Evolutionary conservation across 2,888 invertebrate genomes (phyloP).

Genomic region (Drosophila lutescens): DNA sequence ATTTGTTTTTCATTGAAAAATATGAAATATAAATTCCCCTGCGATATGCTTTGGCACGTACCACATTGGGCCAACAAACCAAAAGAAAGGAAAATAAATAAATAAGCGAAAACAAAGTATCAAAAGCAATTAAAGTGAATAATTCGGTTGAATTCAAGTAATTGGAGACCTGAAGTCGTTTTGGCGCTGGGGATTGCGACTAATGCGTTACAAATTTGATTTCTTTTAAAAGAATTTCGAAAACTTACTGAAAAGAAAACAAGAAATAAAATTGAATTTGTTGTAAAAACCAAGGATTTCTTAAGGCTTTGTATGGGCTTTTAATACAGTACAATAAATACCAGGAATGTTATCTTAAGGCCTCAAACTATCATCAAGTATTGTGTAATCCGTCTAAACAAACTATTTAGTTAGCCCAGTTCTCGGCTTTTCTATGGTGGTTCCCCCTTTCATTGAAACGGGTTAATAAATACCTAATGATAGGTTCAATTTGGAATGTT

Average conservation of each 20-base stretch:
- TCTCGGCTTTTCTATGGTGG: slow-evolving; percentile 28
- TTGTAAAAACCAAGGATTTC: background rate
- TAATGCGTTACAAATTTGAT: slow-evolving; percentile 39
- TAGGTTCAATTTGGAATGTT: slow-evolving; percentile 29
- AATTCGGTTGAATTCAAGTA: slow-evolving; percentile 40
- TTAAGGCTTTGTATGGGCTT: background rate
- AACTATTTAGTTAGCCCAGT: slow-evolving; percentile 20
- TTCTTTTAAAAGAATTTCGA: slow-evolving; percentile 28
- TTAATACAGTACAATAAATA: background rate
- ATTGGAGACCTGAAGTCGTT: slow-evolving; percentile 36
- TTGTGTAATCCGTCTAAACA: background rate
- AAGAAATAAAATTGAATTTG: background rate
- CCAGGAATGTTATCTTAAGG: background rate
- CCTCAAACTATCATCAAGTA: background rate
- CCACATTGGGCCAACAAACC: slow-evolving; percentile 31
- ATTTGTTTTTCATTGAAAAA: slow-evolving; percentile 55
- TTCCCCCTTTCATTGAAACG: slow-evolving; percentile 11
- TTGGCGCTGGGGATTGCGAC: slow-evolving; percentile 17
- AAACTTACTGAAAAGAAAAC: background rate
- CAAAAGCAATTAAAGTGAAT: slow-evolving; percentile 33
- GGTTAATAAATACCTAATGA: slow-evolving; percentile 23
- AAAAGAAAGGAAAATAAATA: slow-evolving; percentile 27
- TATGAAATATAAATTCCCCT: slow-evolving; percentile 46
- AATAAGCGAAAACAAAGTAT: slow-evolving; percentile 29
- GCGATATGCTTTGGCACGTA: slow-evolving; percentile 58